A percentile compares a stretch with the other conserved stretches of the same genome.
Conservation (phyloP, 2,113 vertebrate genomes). For the Ochotona princeps region DNA sequence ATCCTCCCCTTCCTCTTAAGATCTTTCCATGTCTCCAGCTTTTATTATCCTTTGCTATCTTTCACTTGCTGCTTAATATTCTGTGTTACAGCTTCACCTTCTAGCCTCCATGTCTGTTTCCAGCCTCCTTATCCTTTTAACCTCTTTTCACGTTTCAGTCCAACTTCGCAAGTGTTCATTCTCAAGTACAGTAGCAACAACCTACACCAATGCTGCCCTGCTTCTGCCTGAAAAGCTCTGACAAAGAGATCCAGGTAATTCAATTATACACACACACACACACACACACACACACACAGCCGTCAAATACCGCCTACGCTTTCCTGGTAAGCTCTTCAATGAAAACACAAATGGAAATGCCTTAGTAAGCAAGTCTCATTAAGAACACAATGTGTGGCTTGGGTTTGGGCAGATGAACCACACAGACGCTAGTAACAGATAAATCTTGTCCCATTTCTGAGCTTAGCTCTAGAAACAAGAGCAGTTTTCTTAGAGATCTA, state of each 20-base stretch:
- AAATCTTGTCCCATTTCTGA: not conserved
- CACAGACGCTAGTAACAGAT: not conserved
- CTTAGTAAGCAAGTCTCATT: conserved; percentile 2
- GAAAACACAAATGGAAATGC: not conserved
- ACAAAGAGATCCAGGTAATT: conserved; percentile 17
- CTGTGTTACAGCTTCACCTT: not conserved
- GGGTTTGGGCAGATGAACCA: not conserved
- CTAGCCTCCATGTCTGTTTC: not conserved
- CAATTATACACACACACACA: not conserved
- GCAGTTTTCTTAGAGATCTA: not conserved
- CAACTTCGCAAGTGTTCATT: not conserved
- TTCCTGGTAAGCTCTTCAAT: conserved; percentile 28
- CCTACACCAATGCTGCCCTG: not conserved
- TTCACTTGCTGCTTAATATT: not conserved
- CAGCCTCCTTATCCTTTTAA: conserved; percentile 2
- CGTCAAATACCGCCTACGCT: not conserved
- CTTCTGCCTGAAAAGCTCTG: not conserved
- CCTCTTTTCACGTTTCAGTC: conserved; percentile 24
- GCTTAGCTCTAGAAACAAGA: not conserved
- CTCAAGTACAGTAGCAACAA: not conserved
- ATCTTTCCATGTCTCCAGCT: not conserved
- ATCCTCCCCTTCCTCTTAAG: not conserved
- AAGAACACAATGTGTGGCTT: not conserved
- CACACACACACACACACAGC: too few species aligned
- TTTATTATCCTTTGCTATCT: not conserved